Evolutionary conservation across 2,797 vertebrate species (phyloP), one percentile per base, ranked within the genome.

Genomic region (Novumbra hubbsi): DNA sequence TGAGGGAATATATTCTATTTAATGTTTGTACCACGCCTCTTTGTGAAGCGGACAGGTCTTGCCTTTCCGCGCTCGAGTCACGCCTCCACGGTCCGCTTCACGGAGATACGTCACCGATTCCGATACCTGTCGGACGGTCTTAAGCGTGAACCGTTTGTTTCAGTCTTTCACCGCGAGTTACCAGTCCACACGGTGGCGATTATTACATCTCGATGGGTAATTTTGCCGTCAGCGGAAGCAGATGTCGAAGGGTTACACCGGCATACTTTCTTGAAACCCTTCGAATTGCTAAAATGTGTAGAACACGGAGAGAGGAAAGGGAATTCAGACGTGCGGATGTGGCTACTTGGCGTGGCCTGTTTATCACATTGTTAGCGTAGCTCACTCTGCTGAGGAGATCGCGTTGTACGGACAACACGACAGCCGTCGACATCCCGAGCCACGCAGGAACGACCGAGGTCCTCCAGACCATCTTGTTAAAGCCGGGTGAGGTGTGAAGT

Each of bases 1-100:
- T 78, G 78, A 88, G 82, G 83, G 75, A 86, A 73, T 76, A 52
- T 81, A 78, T 80, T 74, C 78, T 84, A 85, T 88, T 81, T 81
- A 81, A 82, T 85, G 83, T 91, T 83, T 68, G 83, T 81, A 83
- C 57, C 74, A 60, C 72, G 67, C 72, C 55, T 77, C 74, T 73
- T 48, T 78, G 83, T 78, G 34, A 84, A 82, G 71, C 72, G 78
- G 68, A 81, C 66, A 80, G 74, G 80, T 80, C 78, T 83, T 78
- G 68, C 28, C 5, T 81, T 86, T 80, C 66, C 77, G 70, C 86
- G 87, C 81, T 84, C 77, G 84, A 71, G 72, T 48, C 50, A 50
- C 52, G 48, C 48, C 27, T 52, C 68, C 28, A 0, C 19, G 3
- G 28, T 70, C 27, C 41, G 16, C 67, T 68, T 24, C 60, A 49